These are phyloP conservation scores for Lepus timidus DNA, from an alignment of 2,113 vertebrate species.

Conservation along the genomic window DNA sequence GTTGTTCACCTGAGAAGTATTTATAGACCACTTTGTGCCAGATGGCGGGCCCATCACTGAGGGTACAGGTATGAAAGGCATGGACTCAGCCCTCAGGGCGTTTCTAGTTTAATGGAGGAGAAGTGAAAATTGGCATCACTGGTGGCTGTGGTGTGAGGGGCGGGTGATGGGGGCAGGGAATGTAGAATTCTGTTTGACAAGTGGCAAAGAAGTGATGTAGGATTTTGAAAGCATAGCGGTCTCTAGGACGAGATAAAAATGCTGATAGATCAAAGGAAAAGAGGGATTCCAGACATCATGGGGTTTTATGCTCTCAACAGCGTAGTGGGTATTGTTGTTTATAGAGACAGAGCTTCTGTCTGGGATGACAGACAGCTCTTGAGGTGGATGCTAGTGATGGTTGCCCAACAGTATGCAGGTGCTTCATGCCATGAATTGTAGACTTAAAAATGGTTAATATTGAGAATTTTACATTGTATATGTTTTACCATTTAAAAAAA, in stretches of 20 bases:
- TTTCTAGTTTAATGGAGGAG: background rate
- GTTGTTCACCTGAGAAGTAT: background rate
- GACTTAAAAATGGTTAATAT: background rate
- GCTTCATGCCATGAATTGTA: background rate
- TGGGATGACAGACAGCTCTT: background rate
- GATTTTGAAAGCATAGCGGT: background rate
- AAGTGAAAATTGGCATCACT: no score
- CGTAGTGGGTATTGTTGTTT: background rate
- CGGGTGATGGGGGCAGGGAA: background rate
- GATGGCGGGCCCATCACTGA: background rate
- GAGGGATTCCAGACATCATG: background rate
- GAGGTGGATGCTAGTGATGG: background rate
- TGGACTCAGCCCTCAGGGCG: background rate
- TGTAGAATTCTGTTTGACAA: background rate
- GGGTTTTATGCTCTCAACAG: background rate
- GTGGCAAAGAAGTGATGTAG: background rate
- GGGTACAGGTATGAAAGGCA: background rate
- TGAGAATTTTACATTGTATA: background rate
- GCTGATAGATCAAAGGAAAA: background rate
- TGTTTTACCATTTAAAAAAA: background rate
- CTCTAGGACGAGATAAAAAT: background rate
- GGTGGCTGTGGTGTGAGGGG: no score
- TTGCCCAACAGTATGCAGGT: no score
- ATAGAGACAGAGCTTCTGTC: background rate
- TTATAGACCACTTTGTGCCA: background rate